Percentiles rank a stretch among this genome's conserved stretches.
Conservation (phyloP, 2,797 vertebrate species). For the Sternarchorhynchus goeldii region DNA sequence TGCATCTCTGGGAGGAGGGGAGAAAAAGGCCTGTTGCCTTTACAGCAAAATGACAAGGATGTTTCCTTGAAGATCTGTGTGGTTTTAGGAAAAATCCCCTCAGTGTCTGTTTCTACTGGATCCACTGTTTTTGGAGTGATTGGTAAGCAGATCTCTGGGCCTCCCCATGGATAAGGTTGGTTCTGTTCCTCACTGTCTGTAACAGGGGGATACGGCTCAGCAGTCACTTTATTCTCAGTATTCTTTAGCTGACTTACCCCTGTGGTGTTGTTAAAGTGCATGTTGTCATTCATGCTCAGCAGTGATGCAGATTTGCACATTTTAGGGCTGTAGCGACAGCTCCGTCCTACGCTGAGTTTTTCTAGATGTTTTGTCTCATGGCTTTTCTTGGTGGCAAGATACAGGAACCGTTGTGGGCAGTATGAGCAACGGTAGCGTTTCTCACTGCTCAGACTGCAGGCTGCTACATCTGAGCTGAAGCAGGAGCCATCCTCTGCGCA, state of each 20-base stretch:
- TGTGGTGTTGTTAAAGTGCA: constrained; percentile 81
- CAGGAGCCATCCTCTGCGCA: constrained; percentile 93
- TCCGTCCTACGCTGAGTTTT: constrained; percentile 79
- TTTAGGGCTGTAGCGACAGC: constrained; percentile 82
- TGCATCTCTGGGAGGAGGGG: constrained; percentile 62
- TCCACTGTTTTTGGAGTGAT: constrained; percentile 56
- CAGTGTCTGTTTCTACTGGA: constrained; percentile 42
- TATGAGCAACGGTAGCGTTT: constrained; percentile 95
- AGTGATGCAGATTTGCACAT: constrained; percentile 84
- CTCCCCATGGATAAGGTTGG: constrained; percentile 65
- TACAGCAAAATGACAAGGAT: constrained; percentile 48
- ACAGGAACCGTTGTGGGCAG: constrained; percentile 95
- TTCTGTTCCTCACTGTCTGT: constrained; percentile 67
- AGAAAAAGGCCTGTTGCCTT: constrained; percentile 58
- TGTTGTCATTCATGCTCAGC: constrained; percentile 83
- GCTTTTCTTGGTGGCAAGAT: constrained; percentile 95
- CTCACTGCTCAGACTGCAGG: constrained; percentile 87
- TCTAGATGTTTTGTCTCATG: constrained; percentile 92
- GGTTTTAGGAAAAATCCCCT: constrained; percentile 59
- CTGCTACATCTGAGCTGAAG: constrained; percentile 81
- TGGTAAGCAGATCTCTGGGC: constrained; percentile 59
- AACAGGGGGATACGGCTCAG: constrained; percentile 61
- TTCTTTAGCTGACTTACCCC: constrained; percentile 67
- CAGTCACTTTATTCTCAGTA: constrained; percentile 58
- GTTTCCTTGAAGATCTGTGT: constrained; percentile 63